Evolutionary conservation across 2,888 invertebrate species (phyloP).

Genomic region (Neria commutata): DNA sequence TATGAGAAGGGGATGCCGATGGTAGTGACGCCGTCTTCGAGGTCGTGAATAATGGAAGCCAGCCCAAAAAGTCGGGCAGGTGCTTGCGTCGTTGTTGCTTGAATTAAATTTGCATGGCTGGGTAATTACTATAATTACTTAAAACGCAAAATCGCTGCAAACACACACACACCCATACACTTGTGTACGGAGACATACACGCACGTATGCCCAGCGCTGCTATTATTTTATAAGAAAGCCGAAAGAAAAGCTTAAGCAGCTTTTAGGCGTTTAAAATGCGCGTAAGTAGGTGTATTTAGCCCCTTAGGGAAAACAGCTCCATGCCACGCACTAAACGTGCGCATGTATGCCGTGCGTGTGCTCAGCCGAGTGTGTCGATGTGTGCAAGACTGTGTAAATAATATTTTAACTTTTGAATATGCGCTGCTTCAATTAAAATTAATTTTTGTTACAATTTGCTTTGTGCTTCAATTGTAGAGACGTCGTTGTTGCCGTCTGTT

Average conservation of each 20-base stretch:
- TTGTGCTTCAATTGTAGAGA: constrained; percentile 1
- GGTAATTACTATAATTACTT: constrained; percentile 26
- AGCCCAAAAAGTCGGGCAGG: background rate
- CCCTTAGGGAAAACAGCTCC: background rate
- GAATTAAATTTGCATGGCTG: constrained; percentile 22
- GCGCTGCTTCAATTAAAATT: constrained; percentile 14
- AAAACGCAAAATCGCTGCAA: constrained; percentile 6
- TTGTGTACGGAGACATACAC: background rate
- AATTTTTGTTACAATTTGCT: constrained; percentile 13
- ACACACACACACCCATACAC: background rate
- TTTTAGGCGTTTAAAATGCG: background rate
- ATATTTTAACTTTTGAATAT: constrained; percentile 8
- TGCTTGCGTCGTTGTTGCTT: constrained; percentile 8
- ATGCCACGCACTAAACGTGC: background rate
- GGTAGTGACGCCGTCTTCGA: background rate
- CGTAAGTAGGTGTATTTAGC: background rate
- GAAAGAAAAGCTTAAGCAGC: constrained; percentile 3
- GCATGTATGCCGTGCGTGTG: background rate
- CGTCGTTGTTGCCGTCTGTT: background rate
- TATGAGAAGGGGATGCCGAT: too few species aligned
- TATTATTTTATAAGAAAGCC: background rate
- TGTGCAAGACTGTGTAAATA: background rate
- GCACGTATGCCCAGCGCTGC: background rate
- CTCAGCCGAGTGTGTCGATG: background rate
- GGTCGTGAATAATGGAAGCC: background rate